These are phyloP conservation scores for Fulica atra DNA, from an alignment of 2,113 vertebrate species.

Conservation along the genomic window DNA sequence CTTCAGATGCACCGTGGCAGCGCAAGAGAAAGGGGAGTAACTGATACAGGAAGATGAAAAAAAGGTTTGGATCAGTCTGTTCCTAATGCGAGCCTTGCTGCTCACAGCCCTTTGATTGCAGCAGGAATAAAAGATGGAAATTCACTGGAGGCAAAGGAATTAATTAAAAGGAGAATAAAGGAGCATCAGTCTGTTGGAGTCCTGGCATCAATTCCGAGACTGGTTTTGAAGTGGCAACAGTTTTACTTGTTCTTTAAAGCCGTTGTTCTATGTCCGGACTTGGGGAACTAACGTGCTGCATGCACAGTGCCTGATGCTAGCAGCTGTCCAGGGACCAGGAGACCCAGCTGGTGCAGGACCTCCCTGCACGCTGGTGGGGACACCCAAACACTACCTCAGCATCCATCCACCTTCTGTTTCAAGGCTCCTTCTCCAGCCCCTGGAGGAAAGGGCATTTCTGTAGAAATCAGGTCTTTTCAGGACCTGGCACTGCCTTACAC, in stretches of 20 bases:
- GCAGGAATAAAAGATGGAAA: slow-evolving; percentile 29
- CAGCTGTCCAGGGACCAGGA: fast-evolving
- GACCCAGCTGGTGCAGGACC: background rate
- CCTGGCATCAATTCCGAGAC: slow-evolving; percentile 40
- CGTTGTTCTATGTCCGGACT: background rate
- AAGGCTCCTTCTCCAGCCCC: background rate
- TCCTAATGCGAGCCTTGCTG: slow-evolving; percentile 5
- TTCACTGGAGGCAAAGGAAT: slow-evolving; percentile 59
- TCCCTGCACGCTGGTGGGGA: background rate
- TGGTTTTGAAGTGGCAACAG: slow-evolving; percentile 37
- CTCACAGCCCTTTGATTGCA: slow-evolving; percentile 32
- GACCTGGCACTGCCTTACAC: too few species aligned
- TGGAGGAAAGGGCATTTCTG: background rate
- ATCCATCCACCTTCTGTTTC: background rate
- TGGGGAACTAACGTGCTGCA: background rate
- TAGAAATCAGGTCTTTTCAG: background rate
- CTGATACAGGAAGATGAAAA: slow-evolving; percentile 6
- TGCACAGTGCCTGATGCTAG: fast-evolving
- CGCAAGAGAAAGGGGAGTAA: background rate
- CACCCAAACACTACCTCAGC: background rate
- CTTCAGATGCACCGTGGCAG: slow-evolving; percentile 19
- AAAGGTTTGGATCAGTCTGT: background rate
- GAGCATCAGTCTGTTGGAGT: slow-evolving; percentile 48
- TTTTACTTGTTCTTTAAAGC: background rate
- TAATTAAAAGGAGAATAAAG: slow-evolving; percentile 62